phyloP scores from a whole-genome alignment of 2,888 invertebrate genomes.

The Ctenicera cuprea region DNA sequence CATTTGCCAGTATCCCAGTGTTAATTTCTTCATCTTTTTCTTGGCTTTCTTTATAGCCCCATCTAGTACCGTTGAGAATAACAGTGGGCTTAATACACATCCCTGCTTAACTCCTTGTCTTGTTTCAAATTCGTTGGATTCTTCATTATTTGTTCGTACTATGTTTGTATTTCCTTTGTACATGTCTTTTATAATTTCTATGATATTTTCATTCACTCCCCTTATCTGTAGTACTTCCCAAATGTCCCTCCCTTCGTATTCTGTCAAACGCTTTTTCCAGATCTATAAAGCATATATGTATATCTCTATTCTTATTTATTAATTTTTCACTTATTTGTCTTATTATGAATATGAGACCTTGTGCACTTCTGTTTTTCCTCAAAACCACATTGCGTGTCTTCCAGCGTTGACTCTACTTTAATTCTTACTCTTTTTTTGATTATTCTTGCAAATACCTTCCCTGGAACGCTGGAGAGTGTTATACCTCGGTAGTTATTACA shows the following conservation, averaged over 20 bases:
- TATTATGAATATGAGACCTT: not conserved
- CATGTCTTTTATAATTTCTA: too few relatives aligned
- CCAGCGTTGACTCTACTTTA: constrained; percentile 10
- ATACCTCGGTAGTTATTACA: constrained; percentile 14
- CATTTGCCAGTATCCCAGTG: too few relatives aligned
- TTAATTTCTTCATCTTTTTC: too few relatives aligned
- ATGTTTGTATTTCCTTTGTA: too few relatives aligned
- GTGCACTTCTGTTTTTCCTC: constrained; percentile 20
- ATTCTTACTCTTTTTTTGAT: constrained; percentile 10
- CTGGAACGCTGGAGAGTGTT: constrained; percentile 11
- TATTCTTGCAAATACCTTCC: constrained; percentile 23
- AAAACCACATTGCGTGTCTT: constrained; percentile 15
- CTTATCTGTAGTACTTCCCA: too few relatives aligned
- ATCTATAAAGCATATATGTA: constrained; percentile 17
- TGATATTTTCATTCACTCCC: too few relatives aligned
- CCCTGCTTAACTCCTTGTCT: too few relatives aligned
- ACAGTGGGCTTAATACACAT: too few relatives aligned
- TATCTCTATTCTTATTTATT: constrained; percentile 14
- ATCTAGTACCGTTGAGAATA: too few relatives aligned
- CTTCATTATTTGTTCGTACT: too few relatives aligned
- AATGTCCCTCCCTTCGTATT: constrained; percentile 15
- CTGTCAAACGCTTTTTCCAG: constrained; percentile 2
- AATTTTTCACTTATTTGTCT: constrained; percentile 5
- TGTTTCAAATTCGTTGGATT: too few relatives aligned
- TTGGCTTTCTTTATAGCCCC: too few relatives aligned